A percentile compares a stretch with the other conserved stretches of the same genome.
Conservation (phyloP, 2,888 invertebrate species). For the Eustalomyia histrio region DNA sequence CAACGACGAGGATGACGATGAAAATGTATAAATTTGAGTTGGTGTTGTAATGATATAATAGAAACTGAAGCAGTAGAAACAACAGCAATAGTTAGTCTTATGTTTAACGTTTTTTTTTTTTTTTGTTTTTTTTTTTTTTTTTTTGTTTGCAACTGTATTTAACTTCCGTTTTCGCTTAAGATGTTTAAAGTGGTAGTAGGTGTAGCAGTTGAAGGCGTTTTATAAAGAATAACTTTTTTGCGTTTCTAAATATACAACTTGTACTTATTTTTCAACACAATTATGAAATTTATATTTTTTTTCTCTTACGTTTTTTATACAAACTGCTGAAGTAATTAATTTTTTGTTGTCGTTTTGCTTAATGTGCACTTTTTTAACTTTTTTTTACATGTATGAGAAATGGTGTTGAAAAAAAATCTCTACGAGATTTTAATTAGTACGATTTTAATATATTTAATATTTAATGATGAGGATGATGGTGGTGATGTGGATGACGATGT, state of each 20-base stretch:
- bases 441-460: constrained; percentile 9
- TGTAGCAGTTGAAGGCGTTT: constrained; percentile 9
- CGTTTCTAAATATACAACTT: constrained; percentile 1
- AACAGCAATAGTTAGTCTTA: background rate
- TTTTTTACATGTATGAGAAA: background rate
- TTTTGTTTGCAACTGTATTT: no score
- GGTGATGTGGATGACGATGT: background rate
- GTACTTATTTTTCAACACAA: constrained; percentile 17
- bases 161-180: no score
- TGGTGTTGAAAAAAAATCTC: background rate
- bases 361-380: background rate
- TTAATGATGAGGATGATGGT: background rate
- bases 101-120: background rate
- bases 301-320: constrained; percentile 6
- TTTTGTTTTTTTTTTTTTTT: constrained; percentile 1
- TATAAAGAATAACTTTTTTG: constrained; percentile 1
- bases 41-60: background rate
- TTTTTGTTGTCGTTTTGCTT: background rate
- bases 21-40: constrained; percentile 19
- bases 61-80: background rate
- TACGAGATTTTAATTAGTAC: background rate
- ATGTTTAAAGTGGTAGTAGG: background rate
- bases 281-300: constrained; percentile 35
- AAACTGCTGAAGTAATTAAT: background rate
- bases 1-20: background rate